These are phyloP conservation scores for Atrichornis clamosus DNA, from an alignment of 2,113 vertebrate genomes.

Conservation along the genomic window DNA sequence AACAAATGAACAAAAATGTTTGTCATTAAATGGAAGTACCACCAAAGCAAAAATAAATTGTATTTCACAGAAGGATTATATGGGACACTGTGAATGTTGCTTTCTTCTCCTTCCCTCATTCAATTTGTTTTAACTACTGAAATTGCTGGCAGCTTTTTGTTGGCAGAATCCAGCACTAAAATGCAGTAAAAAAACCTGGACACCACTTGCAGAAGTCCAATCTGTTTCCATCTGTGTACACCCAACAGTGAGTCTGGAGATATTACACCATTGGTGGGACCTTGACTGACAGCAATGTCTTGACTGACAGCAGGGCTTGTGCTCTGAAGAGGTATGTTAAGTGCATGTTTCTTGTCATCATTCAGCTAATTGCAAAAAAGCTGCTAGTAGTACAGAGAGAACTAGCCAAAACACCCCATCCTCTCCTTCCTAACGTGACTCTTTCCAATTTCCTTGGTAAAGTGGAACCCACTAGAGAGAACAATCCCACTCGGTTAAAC, in stretches of 20 bases:
- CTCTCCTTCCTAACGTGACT: background rate
- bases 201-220: background rate
- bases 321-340: background rate
- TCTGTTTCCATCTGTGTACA: background rate
- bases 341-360: background rate
- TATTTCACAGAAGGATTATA: background rate
- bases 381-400: background rate
- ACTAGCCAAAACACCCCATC: background rate
- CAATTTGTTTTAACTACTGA: background rate
- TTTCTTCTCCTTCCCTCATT: background rate
- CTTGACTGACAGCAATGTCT: background rate
- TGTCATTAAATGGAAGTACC: background rate
- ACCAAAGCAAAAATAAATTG: background rate
- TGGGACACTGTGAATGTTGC: background rate
- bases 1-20: background rate
- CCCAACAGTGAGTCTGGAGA: background rate
- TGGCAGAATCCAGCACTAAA: background rate
- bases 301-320: background rate
- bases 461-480: background rate
- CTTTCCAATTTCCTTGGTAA: background rate
- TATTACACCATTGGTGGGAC: background rate
- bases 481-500: background rate
- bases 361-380: background rate
- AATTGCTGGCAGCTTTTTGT: background rate
- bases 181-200: background rate